Base-by-base conservation (phyloP, 2,888 invertebrate genomes). In the Trissolcus japonicus region DNA sequence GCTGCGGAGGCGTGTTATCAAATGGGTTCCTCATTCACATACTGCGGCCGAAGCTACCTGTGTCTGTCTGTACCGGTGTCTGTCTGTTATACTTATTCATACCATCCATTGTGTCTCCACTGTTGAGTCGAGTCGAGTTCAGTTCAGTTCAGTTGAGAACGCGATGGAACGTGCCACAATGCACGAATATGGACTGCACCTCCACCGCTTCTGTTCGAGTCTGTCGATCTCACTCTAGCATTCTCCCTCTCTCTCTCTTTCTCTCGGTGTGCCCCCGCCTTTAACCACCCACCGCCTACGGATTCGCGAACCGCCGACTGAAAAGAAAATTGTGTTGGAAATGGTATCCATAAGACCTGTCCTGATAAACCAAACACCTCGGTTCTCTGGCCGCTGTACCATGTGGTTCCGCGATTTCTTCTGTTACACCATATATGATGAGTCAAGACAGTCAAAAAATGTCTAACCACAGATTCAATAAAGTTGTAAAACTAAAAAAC, bases 11-110 rank as follows among this genome's bases (percentile, higher is more conserved):
- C 87, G 87, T 88, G 88, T 89, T 89, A 88, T 89, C 88, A 89
- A 89, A 89, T 88, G 88, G 88, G 88, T 88, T 88, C 88, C 87
- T 89, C 88, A 89, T 88, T 88, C 88, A 88, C 88, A 88, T 88
- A 88, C 87, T 87, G 86, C 85, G 86, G 86, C 85, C 85, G 85
- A 86, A 84, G 85, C 84, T 87, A 87, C 87, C 86, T 87, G 87
- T 88, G 86, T 88, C 87, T 87, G 87, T 88, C 86, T 87, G 86
- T 86, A 86, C 84, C 86, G 85, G 86, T 86, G 87, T 87, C 87
- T 88, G 88, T 88, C 88, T 88, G 88, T 88, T 88, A 88, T 88
- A 88, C 88, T 88, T 88, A 88, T 88, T 88, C 88, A 88, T 88
- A 86, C 85, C 85, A 82, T 83, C 87, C 85, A 88, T 88, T 88